A percentile compares a stretch with the other conserved stretches of the same genome.
Conservation (phyloP, 2,113 vertebrate species). For the Mus spicilegus region DNA sequence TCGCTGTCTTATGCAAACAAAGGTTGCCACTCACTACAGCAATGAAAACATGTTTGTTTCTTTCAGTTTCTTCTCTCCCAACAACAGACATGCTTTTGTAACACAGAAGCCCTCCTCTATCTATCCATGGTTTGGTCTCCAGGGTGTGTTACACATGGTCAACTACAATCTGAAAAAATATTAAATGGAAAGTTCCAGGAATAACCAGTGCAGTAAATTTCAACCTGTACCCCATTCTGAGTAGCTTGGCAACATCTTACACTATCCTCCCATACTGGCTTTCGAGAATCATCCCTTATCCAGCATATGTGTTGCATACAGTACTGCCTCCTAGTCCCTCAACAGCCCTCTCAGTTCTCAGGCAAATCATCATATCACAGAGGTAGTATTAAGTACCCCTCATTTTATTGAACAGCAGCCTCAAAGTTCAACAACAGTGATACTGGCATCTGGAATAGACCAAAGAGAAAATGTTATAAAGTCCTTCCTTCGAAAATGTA, state of each 20-base stretch:
- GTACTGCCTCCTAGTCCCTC: not conserved
- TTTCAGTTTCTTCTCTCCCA: constrained; percentile 37
- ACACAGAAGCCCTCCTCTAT: not conserved
- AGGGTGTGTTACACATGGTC: not conserved
- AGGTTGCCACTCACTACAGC: not conserved
- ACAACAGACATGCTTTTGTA: constrained; percentile 44
- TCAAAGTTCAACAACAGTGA: not conserved
- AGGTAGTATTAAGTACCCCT: not conserved
- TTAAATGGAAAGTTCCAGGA: not conserved
- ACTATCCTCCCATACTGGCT: not conserved
- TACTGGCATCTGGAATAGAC: not conserved
- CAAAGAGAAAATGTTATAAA: not conserved
- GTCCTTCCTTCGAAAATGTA: not conserved
- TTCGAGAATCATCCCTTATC: not conserved
- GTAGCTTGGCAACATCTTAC: not conserved
- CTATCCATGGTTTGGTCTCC: not conserved
- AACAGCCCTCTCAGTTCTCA: not conserved
- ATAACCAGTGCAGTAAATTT: not conserved
- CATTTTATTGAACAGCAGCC: not conserved
- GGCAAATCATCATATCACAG: not conserved
- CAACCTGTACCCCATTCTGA: not conserved
- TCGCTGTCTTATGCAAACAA: constrained; percentile 18
- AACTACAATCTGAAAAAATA: not conserved
- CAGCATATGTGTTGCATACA: not conserved
- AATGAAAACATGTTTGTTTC: constrained; percentile 34